These are phyloP conservation scores for Autographa pulchrina DNA, from an alignment of 2,888 invertebrate genomes.

Conservation along the genomic window DNA sequence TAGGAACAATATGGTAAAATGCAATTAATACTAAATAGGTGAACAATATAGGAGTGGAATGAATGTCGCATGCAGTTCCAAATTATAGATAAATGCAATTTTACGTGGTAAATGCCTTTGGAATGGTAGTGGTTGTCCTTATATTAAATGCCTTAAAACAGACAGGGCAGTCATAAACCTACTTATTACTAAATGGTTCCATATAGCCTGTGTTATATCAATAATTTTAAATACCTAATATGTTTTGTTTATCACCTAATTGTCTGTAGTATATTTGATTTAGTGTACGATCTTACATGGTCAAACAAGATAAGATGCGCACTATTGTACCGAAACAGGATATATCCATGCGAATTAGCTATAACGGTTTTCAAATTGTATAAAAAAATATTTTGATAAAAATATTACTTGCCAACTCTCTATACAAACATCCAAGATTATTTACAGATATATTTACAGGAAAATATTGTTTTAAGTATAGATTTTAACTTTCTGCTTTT, in stretches of 20 bases:
- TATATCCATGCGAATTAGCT: conserved; percentile 54
- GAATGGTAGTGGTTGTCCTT: conserved; percentile 66
- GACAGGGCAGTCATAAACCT: conserved; percentile 49
- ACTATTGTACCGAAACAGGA: conserved; percentile 52
- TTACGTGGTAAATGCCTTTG: conserved; percentile 69
- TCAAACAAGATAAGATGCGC: conserved; percentile 50
- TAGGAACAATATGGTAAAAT: conserved; percentile 68
- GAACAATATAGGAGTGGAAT: conserved; percentile 56
- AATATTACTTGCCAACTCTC: conserved; percentile 81
- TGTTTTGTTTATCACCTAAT: conserved; percentile 44
- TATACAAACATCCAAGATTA: conserved; percentile 80
- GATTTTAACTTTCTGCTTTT: conserved; percentile 34
- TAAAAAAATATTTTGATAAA: conserved; percentile 86
- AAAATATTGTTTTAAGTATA: conserved; percentile 53
- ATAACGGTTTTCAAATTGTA: conserved; percentile 66
- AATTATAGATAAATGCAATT: conserved; percentile 38
- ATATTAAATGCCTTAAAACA: conserved; percentile 65
- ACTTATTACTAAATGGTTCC: conserved; percentile 78
- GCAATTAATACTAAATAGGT: conserved; percentile 42
- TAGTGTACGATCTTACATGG: conserved; percentile 46
- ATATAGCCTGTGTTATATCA: conserved; percentile 60
- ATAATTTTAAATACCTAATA: conserved; percentile 43
- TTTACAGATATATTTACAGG: conserved; percentile 81
- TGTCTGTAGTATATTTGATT: conserved; percentile 41
- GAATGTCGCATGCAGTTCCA: conserved; percentile 60